Evolutionary conservation across 2,113 vertebrate genomes (phyloP).

Genomic region (Balaeniceps rex): DNA sequence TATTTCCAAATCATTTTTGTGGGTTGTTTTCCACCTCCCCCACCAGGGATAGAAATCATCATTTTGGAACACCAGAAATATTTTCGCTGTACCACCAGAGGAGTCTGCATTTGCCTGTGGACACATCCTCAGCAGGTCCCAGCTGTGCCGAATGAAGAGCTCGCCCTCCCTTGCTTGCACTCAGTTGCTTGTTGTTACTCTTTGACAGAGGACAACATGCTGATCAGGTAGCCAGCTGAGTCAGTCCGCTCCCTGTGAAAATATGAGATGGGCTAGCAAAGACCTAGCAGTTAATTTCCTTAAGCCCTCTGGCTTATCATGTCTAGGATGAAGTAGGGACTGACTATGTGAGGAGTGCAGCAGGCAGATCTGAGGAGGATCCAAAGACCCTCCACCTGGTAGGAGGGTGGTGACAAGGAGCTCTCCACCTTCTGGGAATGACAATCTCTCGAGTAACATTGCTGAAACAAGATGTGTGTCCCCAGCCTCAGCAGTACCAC

Average conservation of each 20-base stretch:
- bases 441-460: neutral
- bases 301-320: neutral
- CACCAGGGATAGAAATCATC: neutral
- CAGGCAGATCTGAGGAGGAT: neutral
- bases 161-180: neutral
- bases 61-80: neutral
- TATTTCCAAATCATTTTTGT: neutral
- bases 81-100: neutral
- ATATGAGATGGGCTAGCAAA: neutral
- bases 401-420: neutral
- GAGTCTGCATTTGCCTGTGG: neutral
- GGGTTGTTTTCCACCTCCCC: neutral
- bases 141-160: neutral
- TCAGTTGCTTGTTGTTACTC: accelerated
- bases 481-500: neutral
- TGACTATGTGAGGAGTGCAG: neutral
- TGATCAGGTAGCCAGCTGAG: neutral
- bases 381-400: neutral
- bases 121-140: neutral
- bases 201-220: neutral
- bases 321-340: neutral
- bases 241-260: neutral
- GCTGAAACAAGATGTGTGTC: neutral
- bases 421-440: neutral
- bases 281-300: neutral